A percentile compares a stretch with the other conserved stretches of the same genome.
Conservation (phyloP, 2,113 vertebrate genomes). For the Alligator sinensis region DNA sequence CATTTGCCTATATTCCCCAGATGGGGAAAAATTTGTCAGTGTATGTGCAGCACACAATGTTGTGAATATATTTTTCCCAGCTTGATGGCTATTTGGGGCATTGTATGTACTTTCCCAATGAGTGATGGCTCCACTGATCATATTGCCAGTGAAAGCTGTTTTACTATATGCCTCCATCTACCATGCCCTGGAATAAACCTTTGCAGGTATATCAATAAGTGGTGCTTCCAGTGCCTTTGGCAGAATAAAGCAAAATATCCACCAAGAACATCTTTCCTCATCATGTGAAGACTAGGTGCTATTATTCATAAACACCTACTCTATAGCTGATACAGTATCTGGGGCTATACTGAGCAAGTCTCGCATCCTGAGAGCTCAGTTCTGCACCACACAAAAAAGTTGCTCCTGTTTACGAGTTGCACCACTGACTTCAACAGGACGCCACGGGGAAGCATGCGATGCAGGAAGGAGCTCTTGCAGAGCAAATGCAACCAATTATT, state of each 20-base stretch:
- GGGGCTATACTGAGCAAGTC: background rate
- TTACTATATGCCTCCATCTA: conserved; percentile 56
- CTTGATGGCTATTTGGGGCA: conserved; percentile 36
- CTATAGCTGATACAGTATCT: background rate
- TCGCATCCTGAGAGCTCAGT: background rate
- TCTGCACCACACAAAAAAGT: background rate
- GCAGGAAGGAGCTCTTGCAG: background rate
- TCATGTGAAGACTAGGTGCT: conserved; percentile 34
- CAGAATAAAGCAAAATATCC: conserved; percentile 61
- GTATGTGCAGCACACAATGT: background rate
- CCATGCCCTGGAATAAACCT: conserved; percentile 56
- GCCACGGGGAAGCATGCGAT: background rate
- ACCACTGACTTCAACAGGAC: background rate
- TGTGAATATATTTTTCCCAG: background rate
- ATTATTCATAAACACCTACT: conserved; percentile 41
- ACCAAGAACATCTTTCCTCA: conserved; percentile 53
- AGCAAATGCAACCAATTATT: background rate
- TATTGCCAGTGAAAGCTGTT: conserved; percentile 61
- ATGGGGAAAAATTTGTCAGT: background rate
- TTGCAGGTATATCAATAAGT: conserved; percentile 57
- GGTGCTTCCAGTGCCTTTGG: conserved; percentile 57
- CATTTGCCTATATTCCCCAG: background rate
- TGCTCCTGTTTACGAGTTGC: background rate
- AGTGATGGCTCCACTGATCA: conserved; percentile 23
- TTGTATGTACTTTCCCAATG: conserved; percentile 48